Evolutionary conservation across 2,797 vertebrate genomes (phyloP).

Genomic region (Sebastes matsubarae): DNA sequence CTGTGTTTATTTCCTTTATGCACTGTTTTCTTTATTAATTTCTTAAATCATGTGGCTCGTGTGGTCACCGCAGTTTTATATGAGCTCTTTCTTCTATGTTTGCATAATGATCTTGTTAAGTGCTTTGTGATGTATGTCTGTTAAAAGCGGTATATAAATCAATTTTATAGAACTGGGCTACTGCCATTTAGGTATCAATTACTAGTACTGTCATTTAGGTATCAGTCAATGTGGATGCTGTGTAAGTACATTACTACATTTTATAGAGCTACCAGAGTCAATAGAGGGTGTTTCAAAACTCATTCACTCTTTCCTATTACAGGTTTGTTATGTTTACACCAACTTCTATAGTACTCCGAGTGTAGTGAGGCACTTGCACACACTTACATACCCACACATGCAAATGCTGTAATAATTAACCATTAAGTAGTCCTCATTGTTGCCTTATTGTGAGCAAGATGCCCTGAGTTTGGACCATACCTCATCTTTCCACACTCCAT

Average conservation of each 20-base stretch:
- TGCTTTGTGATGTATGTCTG: too few species aligned
- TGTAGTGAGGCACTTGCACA: background rate
- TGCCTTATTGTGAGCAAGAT: background rate
- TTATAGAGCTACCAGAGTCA: background rate
- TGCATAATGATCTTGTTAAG: too few species aligned
- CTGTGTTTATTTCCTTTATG: too few species aligned
- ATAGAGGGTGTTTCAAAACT: background rate
- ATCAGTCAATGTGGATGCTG: background rate
- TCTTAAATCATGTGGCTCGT: too few species aligned
- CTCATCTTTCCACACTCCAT: background rate
- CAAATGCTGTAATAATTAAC: background rate
- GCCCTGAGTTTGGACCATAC: background rate
- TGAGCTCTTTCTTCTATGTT: too few species aligned
- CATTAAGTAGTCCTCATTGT: background rate
- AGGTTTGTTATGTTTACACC: background rate
- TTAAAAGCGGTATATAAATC: too few species aligned
- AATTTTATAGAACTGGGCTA: too few species aligned
- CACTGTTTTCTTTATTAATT: too few species aligned
- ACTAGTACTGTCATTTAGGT: background rate
- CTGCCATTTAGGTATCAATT: background rate
- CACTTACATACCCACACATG: background rate
- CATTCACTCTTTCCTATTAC: background rate
- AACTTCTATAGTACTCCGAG: background rate
- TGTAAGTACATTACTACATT: background rate
- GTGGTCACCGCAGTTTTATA: too few species aligned